Conservation (phyloP, 2,888 invertebrate genomes). For the Listrodromus nycthemerus region DNA sequence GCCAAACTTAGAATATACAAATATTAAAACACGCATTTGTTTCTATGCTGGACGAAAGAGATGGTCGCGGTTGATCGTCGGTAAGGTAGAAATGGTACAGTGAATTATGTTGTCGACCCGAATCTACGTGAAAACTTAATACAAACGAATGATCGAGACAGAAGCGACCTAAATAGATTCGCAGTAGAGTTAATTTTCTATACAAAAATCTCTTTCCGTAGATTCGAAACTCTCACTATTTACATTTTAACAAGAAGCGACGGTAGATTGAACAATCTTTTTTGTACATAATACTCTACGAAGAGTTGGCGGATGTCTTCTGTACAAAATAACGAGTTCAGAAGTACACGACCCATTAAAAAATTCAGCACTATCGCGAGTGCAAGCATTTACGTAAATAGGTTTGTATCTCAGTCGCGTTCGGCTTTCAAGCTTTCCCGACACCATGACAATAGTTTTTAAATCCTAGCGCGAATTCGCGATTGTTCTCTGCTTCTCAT, state of each 20-base stretch:
- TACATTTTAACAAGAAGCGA: conserved; percentile 25
- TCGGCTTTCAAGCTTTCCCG: background rate
- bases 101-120: background rate
- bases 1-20: background rate
- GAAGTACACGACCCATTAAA: conserved; percentile 1
- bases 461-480: conserved; percentile 12
- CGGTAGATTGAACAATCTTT: background rate
- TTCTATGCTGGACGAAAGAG: conserved; percentile 3
- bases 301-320: background rate
- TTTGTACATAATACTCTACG: conserved; percentile 14
- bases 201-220: background rate
- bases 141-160: conserved; percentile 12
- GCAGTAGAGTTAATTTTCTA: background rate
- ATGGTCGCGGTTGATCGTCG: background rate
- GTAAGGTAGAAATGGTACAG: background rate
- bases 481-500: too few species aligned
- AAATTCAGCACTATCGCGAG: conserved; percentile 23
- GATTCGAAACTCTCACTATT: conserved; percentile 19
- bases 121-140: background rate
- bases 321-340: conserved; percentile 22
- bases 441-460: background rate
- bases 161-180: conserved; percentile 9
- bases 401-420: background rate
- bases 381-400: background rate
- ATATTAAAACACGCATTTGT: background rate